Conservation (phyloP, 2,797 vertebrate species). For the Eleutherodactylus coqui region DNA sequence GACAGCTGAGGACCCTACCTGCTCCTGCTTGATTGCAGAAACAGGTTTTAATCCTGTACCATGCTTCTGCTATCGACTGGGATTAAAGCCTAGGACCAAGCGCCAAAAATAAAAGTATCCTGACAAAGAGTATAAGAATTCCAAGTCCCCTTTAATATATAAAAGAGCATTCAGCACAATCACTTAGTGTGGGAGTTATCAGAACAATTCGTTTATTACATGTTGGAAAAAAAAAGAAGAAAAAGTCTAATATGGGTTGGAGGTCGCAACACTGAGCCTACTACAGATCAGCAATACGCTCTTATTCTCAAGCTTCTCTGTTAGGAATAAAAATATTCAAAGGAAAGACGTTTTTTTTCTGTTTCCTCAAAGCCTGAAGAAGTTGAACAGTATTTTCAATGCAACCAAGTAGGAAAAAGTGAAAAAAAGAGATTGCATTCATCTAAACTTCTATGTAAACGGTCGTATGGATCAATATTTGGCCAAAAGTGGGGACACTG, state of each 20-base stretch:
- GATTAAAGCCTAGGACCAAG: too few relatives aligned
- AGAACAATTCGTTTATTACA: not conserved
- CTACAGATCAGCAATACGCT: slow-evolving; percentile 1
- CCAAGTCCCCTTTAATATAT: not conserved
- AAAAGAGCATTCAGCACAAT: not conserved
- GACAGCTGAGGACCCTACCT: too few relatives aligned
- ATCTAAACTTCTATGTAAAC: too few relatives aligned
- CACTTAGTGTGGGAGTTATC: not conserved
- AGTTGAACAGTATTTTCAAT: not conserved
- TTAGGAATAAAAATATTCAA: not conserved
- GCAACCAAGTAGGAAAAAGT: too few relatives aligned
- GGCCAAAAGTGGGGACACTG: not conserved
- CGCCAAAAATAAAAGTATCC: not conserved
- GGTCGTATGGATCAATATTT: not conserved
- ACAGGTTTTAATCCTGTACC: too few relatives aligned
- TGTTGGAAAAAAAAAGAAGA: not conserved
- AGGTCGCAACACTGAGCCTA: not conserved
- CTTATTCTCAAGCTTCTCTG: not conserved
- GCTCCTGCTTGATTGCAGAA: too few relatives aligned
- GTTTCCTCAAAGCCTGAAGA: not conserved
- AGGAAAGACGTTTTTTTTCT: not conserved
- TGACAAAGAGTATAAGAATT: not conserved
- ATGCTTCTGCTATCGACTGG: too few relatives aligned
- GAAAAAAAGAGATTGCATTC: too few relatives aligned
- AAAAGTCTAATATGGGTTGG: slow-evolving; percentile 18